A percentile compares a stretch with the other conserved stretches of the same genome.
These are phyloP conservation scores for Stegana nigrithorax DNA, from an alignment of 2,888 invertebrate genomes.

Conservation along the genomic window DNA sequence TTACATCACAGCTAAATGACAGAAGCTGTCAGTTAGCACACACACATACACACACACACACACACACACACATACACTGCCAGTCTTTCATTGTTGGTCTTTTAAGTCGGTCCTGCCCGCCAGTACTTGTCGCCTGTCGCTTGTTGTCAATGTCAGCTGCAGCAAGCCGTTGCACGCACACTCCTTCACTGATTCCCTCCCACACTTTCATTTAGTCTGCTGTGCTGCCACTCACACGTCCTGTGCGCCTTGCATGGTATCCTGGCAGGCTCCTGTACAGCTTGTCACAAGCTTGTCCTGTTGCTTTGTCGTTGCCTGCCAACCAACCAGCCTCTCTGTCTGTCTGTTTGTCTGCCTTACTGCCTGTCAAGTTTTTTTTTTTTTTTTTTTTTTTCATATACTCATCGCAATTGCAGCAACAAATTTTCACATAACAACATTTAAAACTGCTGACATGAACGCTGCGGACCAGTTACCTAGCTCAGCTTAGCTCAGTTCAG, in stretches of 20 bases:
- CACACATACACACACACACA: conserved; percentile 16
- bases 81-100: too few species aligned
- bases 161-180: not conserved
- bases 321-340: conserved; percentile 5
- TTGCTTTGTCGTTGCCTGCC: conserved; percentile 1
- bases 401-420: not conserved
- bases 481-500: too few species aligned
- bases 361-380: not conserved
- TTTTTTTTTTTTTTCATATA: not conserved
- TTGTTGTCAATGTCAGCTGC: conserved; percentile 12
- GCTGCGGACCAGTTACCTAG: too few species aligned
- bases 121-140: not conserved
- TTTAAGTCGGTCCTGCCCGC: too few species aligned
- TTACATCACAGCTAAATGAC: conserved; percentile 38
- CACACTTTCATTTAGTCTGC: too few species aligned
- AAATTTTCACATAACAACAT: too few species aligned
- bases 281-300: conserved; percentile 11
- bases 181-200: too few species aligned
- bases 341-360: not conserved
- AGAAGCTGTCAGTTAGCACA: conserved; percentile 53
- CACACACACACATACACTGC: not conserved
- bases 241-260: too few species aligned
- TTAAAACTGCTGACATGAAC: too few species aligned
- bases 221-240: too few species aligned
- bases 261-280: not conserved